Base-by-base conservation (phyloP, 1,140 invertebrate genomes). In the Zaprionus tsacasi region DNA sequence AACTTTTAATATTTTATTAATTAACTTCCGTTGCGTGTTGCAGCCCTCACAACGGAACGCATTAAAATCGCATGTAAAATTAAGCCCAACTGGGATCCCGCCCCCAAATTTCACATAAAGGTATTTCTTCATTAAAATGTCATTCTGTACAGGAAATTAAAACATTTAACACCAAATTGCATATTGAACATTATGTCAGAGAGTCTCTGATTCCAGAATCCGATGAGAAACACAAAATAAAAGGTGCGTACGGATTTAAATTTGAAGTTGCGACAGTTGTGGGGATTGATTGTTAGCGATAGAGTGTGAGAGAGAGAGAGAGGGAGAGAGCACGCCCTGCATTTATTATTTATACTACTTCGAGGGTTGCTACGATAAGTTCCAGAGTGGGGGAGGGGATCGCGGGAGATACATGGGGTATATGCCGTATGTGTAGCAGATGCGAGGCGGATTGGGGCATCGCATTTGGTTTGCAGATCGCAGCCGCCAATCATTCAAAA, bases 91-190 rank as follows among this genome's bases (percentile, higher is more conserved):
- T n/a, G 2, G 38, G 12, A 73, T 1, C 76, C 64, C 66, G n/a
- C n/a, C 69, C 25, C 25, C 4, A 1, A 30, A 57, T 66, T 71
- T 68, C 68, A n/a, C 30, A 27, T 78, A 75, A 45, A 45, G 40
- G 40, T 81, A 77, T 90, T 91, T 87, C 82, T 91, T 91, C 80
- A 91, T 91, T 91, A 91, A 91, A 91, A 91, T 91, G 88, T 91
- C 82, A 91, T 91, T 91, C 76, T 65, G 71, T 17, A 83, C 87
- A 91, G 87, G 87, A 91, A 91, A 91, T 91, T 91, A 76, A 91
- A 91, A 91, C 82, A 88, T 88, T 88, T 80, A 75, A 83, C 74
- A 55, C 57, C 68, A 72, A 87, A 78, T 80, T 76, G 73, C 73
- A 72, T 69, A 60, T 69, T 36, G 21, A 43, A 67, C 60, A 65